Percentiles rank a stretch among this genome's conserved stretches.
Evolutionary conservation across 2,113 vertebrate genomes (phyloP).

Genomic region (Aspiorhynchus laticeps): DNA sequence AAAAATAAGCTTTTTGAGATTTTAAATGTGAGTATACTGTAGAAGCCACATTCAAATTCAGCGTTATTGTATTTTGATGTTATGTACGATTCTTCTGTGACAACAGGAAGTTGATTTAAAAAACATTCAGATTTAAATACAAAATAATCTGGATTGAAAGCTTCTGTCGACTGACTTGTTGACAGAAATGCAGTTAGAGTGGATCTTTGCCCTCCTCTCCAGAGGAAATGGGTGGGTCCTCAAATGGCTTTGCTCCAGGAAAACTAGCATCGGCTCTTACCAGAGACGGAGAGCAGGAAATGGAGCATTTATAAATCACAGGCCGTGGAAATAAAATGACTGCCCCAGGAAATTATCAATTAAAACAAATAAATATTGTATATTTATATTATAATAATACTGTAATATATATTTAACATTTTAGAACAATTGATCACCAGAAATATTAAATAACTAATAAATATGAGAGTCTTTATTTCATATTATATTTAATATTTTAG

Average conservation of each 20-base stretch:
- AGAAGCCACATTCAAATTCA: not conserved
- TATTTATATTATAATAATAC: not conserved
- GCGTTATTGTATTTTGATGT: not conserved
- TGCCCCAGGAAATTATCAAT: not conserved
- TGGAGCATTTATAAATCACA: conserved; percentile 22
- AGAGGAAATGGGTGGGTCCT: conserved; percentile 67
- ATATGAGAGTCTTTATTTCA: not conserved
- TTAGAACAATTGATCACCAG: not conserved
- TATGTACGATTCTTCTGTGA: not conserved
- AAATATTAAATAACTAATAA: not conserved
- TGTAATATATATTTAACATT: not conserved
- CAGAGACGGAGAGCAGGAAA: conserved; percentile 48
- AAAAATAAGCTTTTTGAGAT: conserved; percentile 99
- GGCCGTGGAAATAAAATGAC: not conserved
- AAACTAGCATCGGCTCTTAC: conserved; percentile 62
- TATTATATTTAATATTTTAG: too few relatives aligned
- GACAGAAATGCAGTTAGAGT: not conserved
- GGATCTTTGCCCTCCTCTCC: conserved; percentile 28
- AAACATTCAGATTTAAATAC: not conserved
- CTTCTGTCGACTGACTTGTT: not conserved
- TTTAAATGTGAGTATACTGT: conserved; percentile 85
- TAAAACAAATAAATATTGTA: not conserved
- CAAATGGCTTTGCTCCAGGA: conserved; percentile 60
- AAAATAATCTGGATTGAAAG: not conserved
- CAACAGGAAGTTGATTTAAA: not conserved